Conservation (phyloP, 2,888 invertebrate genomes). For the Ichneumoninae sp. region DNA sequence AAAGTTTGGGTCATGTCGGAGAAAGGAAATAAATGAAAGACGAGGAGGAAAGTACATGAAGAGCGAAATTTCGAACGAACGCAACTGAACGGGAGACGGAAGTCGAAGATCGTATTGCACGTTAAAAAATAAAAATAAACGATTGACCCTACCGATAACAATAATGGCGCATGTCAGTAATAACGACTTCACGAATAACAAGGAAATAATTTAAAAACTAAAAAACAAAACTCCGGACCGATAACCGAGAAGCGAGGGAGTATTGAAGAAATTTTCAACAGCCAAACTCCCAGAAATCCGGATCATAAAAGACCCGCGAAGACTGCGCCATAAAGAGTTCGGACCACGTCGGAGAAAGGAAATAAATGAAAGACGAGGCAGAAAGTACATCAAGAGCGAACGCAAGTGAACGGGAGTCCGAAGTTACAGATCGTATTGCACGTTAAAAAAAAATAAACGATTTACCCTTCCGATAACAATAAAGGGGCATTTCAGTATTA, state of each 20-base stretch:
- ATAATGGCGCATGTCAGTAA: too few relatives aligned
- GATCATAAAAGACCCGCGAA: neutral
- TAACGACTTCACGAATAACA: too few relatives aligned
- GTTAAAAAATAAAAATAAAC: neutral
- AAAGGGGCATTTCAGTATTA: too few relatives aligned
- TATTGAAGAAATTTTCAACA: neutral
- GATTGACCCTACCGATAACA: too few relatives aligned
- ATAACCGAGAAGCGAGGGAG: neutral
- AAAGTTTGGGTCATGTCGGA: neutral
- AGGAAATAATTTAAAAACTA: too few relatives aligned
- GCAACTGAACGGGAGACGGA: neutral
- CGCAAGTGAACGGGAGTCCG: too few relatives aligned
- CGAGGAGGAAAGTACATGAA: neutral
- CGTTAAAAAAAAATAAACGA: too few relatives aligned
- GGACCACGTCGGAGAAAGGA: neutral
- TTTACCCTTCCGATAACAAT: too few relatives aligned
- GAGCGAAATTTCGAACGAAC: neutral
- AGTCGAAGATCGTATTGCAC: too few relatives aligned
- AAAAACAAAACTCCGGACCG: neutral
- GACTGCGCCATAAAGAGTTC: neutral
- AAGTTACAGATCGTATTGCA: too few relatives aligned
- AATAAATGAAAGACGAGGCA: slow-evolving; percentile 14
- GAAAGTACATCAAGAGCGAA: slow-evolving; percentile 1
- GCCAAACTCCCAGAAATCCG: too few relatives aligned
- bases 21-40: slow-evolving; percentile 19